These are phyloP conservation scores for Forbesichthys agassizii DNA, from an alignment of 2,113 vertebrate genomes.

Conservation along the genomic window DNA sequence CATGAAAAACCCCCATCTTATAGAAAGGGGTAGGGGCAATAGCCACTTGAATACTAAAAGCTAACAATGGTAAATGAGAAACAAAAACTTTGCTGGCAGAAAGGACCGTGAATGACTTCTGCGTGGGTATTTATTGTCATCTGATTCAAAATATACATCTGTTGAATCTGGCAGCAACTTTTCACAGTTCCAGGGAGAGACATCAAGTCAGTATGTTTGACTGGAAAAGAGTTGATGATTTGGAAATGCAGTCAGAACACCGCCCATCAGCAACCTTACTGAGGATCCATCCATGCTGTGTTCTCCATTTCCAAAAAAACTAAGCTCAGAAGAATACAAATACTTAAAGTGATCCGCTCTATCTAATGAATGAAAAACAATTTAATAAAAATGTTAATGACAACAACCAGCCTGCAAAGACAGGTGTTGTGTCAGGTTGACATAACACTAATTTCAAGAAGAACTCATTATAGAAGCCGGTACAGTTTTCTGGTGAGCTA, in stretches of 20 bases:
- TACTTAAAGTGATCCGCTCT: too few relatives aligned
- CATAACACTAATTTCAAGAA: slow-evolving; percentile 2
- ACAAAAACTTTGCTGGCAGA: slow-evolving; percentile 1
- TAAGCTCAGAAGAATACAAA: too few relatives aligned
- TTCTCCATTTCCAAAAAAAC: slow-evolving; percentile 5
- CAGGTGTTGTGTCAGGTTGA: slow-evolving; percentile 19
- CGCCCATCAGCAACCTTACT: not conserved
- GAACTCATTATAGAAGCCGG: not conserved
- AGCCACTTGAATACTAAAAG: slow-evolving; percentile 46
- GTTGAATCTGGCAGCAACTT: not conserved
- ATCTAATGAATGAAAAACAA: slow-evolving; percentile 3
- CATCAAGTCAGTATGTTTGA: not conserved
- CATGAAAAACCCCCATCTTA: slow-evolving; percentile 45
- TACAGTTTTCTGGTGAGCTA: slow-evolving; percentile 29
- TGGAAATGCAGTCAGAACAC: not conserved
- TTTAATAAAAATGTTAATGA: not conserved
- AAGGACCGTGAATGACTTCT: slow-evolving; percentile 12
- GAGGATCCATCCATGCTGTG: not conserved
- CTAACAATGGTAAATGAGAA: slow-evolving; percentile 32
- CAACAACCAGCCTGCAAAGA: not conserved
- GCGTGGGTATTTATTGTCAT: slow-evolving; percentile 29
- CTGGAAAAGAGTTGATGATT: not conserved
- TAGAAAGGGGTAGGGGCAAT: slow-evolving; percentile 40
- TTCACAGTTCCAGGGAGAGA: not conserved
- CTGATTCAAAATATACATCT: slow-evolving; percentile 10